These are phyloP conservation scores for Ornithorhynchus anatinus DNA, from an alignment of 2,113 vertebrate species.

Conservation along the genomic window DNA sequence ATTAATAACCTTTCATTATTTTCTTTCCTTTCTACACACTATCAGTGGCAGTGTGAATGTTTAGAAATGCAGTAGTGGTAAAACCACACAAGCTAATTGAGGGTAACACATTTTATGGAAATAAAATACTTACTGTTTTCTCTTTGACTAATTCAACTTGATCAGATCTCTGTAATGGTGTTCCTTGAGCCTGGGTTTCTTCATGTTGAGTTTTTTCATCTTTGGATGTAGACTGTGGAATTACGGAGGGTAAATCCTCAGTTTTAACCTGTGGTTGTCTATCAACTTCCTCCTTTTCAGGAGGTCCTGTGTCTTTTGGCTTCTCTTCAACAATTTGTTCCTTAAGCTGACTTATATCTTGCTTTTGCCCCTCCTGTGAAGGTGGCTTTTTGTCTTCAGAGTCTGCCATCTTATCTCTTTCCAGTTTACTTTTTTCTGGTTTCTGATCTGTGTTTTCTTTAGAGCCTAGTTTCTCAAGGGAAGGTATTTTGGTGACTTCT, in stretches of 20 bases:
- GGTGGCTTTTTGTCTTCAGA: conserved; percentile 24
- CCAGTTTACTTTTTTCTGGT: conserved; percentile 11
- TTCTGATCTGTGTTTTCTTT: conserved; percentile 37
- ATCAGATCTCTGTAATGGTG: conserved; percentile 24
- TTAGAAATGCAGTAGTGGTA: too few species aligned
- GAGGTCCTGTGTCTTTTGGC: conserved; percentile 8
- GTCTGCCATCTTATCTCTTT: conserved; percentile 27
- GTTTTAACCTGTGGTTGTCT: conserved; percentile 16
- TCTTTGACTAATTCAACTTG: conserved; percentile 58
- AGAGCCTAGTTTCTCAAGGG: conserved; percentile 41
- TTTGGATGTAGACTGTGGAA: conserved; percentile 17
- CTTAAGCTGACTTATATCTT: conserved; percentile 26
- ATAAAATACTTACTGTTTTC: conserved; percentile 71
- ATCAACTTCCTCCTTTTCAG: conserved; percentile 1
- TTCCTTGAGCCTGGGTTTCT: conserved; percentile 17
- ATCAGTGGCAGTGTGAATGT: too few species aligned
- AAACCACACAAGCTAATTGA: too few species aligned
- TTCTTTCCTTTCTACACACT: too few species aligned
- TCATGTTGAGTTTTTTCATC: conserved; percentile 9
- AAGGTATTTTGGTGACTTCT: conserved; percentile 45
- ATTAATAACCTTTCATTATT: too few species aligned
- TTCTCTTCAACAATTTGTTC: conserved; percentile 25
- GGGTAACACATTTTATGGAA: too few species aligned
- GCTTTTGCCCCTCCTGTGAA: conserved; percentile 39
- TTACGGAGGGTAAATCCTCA: background rate